Evolutionary conservation across 2,888 invertebrate species (phyloP).

Genomic region (Muschampia plurimacula): DNA sequence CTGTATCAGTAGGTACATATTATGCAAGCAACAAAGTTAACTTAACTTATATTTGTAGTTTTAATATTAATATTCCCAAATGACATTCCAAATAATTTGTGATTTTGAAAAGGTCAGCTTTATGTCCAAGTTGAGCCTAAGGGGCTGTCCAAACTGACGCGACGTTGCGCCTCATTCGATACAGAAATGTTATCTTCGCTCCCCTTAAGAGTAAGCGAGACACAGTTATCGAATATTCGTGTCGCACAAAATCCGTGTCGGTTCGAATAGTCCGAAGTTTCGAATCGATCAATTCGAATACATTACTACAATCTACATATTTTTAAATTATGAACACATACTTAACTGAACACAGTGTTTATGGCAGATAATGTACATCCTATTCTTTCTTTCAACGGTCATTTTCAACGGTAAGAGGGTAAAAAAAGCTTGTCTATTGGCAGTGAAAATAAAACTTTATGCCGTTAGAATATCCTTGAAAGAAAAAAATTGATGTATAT

Average conservation of each 20-base stretch:
- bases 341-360: constrained; percentile 72
- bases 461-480: background rate
- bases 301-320: constrained; percentile 53
- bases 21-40: no score
- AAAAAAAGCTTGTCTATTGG: constrained; percentile 7
- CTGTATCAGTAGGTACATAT: no score
- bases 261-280: constrained; percentile 32
- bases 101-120: constrained; percentile 18
- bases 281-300: constrained; percentile 38
- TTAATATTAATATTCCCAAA: no score
- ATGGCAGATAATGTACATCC: constrained; percentile 35
- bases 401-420: constrained; percentile 15
- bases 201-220: constrained; percentile 36
- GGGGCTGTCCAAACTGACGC: constrained; percentile 33
- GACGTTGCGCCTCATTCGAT: constrained; percentile 5
- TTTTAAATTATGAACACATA: constrained; percentile 75
- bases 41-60: no score
- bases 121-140: constrained; percentile 27
- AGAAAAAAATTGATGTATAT: constrained; percentile 26
- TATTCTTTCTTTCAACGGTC: constrained; percentile 12
- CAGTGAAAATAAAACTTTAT: constrained; percentile 1
- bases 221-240: constrained; percentile 24
- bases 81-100: constrained; percentile 17
- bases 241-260: constrained; percentile 23
- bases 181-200: constrained; percentile 8